Conservation (phyloP, 2,797 vertebrate species). For the Hoplostethus atlanticus region DNA sequence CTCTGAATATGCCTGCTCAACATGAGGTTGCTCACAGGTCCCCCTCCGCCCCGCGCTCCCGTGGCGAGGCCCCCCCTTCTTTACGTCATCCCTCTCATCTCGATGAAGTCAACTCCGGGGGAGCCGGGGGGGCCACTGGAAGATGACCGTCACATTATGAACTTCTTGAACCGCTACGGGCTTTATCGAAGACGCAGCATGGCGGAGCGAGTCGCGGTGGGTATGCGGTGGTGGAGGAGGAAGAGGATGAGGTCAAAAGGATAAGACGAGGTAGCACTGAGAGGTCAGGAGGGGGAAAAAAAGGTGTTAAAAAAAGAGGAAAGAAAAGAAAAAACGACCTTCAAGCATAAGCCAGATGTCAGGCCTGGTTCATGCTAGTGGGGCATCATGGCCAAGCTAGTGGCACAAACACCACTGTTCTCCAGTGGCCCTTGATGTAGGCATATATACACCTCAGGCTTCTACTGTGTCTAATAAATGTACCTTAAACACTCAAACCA, state of each 20-base stretch:
- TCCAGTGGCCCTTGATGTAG: neutral
- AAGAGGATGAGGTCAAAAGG: neutral
- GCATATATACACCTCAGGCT: too few relatives aligned
- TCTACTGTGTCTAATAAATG: too few relatives aligned
- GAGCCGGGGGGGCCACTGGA: conserved; percentile 42
- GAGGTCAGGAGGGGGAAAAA: neutral
- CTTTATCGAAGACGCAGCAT: conserved; percentile 42
- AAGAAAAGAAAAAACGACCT: neutral
- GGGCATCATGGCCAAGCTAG: too few relatives aligned
- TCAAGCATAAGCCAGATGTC: too few relatives aligned
- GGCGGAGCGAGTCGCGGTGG: conserved; percentile 7
- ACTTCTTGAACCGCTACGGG: conserved; percentile 44
- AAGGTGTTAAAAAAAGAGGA: neutral
- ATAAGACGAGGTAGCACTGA: neutral
- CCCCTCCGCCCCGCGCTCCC: conserved; percentile 38
- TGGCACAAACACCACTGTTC: too few relatives aligned
- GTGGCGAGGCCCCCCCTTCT: conserved; percentile 49
- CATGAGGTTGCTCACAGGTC: conserved; percentile 58
- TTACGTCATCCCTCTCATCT: conserved; percentile 57
- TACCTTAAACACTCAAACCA: too few relatives aligned
- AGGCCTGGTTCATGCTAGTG: too few relatives aligned
- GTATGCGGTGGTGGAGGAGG: neutral
- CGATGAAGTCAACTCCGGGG: conserved; percentile 68
- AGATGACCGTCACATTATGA: conserved; percentile 32
- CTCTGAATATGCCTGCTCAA: conserved; percentile 60